These are phyloP conservation scores for Nemopilema nomurai DNA, from an alignment of 30 jellyfish, hydroid and myxozoan genomes.

Conservation along the genomic window DNA sequence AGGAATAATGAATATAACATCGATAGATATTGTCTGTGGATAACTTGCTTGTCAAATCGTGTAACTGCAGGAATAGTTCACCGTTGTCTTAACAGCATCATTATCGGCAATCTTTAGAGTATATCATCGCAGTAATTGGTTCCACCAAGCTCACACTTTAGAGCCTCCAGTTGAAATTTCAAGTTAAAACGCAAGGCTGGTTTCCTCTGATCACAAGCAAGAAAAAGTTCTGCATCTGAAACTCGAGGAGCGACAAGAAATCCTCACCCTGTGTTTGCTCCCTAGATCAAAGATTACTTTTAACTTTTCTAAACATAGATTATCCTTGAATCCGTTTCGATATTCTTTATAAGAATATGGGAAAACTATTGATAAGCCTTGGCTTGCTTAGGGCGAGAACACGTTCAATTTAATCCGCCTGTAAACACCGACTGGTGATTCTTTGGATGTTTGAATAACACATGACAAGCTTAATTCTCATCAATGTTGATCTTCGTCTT, in stretches of 20 bases:
- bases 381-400: background rate
- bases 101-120: background rate
- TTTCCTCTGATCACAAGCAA: background rate
- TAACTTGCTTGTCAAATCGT: background rate
- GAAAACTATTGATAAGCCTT: background rate
- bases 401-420: background rate
- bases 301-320: background rate
- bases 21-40: background rate
- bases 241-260: background rate
- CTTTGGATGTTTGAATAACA: background rate
- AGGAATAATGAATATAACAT: background rate
- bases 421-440: background rate
- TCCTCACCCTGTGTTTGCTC: background rate
- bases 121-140: background rate
- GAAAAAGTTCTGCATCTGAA: background rate
- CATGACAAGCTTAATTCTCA: background rate
- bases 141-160: background rate
- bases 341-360: background rate
- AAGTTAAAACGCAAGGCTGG: background rate
- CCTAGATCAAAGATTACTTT: background rate
- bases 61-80: background rate
- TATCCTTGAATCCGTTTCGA: background rate
- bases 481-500: background rate
- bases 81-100: background rate
- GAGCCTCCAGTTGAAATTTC: background rate